Evolutionary conservation across 2,888 invertebrate species (phyloP), one percentile per base, ranked within the genome.

Genomic region (Xylocampa areola): DNA sequence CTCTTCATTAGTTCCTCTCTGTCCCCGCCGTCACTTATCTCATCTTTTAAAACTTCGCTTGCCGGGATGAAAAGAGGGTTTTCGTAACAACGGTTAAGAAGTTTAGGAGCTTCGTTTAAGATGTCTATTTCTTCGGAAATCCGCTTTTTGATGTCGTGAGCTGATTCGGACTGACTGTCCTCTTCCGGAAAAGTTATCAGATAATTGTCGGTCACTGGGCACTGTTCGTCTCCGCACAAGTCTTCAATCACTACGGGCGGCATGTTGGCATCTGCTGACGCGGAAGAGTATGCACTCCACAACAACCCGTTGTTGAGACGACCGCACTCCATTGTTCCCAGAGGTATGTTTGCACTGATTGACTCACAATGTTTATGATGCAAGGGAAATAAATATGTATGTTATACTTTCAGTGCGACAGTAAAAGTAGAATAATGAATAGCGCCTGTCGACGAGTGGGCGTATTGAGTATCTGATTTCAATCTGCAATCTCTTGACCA

Each of bases 21-120:
- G 77, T 85, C 81, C 70, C 74, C 80, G 73, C 73, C 80, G 64
- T 85, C 86, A 81, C 81, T 88, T 86, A 88, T 86, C 85, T 83
- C 85, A 55, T 81, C 85, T 82, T 86, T 87, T 75, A 87, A 85
- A 88, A 89, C 86, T 89, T 89, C 81, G 60, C 75, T 76, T 35
- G 83, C 76, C 39, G 91, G 85, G 63, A 90, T 85, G 81, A 88
- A 88, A 77, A 89, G 87, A 68, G 91, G 91, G 69, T 90, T 90
- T 70, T 89, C 86, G 80, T 85, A 88, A 78, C 73, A 84, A 63
- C 84, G 84, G 81, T 88, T 86, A 81, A 81, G 81, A 78, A 79
- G 77, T 82, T 74, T 77, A 69, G 64, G 73, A 69, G 71, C 76
- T 67, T 79, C 79, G 73, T 80, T 80, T 74, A 73, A 70, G 66